Base-by-base conservation (phyloP, 2,113 vertebrate genomes). In the Zapus hudsonius region DNA sequence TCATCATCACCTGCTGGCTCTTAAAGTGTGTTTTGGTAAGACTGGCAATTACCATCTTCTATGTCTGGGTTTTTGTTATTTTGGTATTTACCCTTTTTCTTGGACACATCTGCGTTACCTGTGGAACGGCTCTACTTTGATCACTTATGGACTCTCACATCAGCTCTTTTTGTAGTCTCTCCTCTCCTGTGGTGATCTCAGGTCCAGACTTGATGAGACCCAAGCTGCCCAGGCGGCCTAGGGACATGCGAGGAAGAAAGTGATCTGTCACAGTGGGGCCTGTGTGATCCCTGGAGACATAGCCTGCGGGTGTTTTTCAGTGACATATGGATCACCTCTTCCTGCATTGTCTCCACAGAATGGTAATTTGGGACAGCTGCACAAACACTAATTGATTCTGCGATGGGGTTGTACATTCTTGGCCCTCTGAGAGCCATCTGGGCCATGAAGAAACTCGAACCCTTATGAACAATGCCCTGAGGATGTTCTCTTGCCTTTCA, bases 331-430 rank as follows among this genome's bases (percentile, higher is more conserved):
- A 42, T 44, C 47, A 15, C 72, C 22, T 90, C 33, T 67, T 75
- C 15, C 3, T 63, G 40, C 64, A 61, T 17, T 79, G 42, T 73
- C 57, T 55, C 78, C 55, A 4, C 47, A 67, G 72, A 73, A 5
- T 33, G 7, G 55, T 70, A 25, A 47, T 36, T 90, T 63, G 22
- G 72, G 76, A 67, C 80, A 95, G 95, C 87, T 73, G 79, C 36
- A 0, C 69, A 29, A 13, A 63, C 40, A 3, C n/a, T 63, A 1
- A 64, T 69, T 42, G 42, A 40, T 44, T 69, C 67, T 70, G 84
- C 44, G 57, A 61, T 89, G 78, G 76, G 36, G 11, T n/a, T 70
- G 7, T 66, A 1, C n/a, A 4, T 69, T 13, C 1, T 27, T 79
- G 23, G 61, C 23, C 66, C 16, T 72, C 38, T 7, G 27, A 5